A percentile compares a stretch with the other conserved stretches of the same genome.
Evolutionary conservation across 2,797 vertebrate genomes (phyloP).

Genomic region (Phoxinus dragarum): DNA sequence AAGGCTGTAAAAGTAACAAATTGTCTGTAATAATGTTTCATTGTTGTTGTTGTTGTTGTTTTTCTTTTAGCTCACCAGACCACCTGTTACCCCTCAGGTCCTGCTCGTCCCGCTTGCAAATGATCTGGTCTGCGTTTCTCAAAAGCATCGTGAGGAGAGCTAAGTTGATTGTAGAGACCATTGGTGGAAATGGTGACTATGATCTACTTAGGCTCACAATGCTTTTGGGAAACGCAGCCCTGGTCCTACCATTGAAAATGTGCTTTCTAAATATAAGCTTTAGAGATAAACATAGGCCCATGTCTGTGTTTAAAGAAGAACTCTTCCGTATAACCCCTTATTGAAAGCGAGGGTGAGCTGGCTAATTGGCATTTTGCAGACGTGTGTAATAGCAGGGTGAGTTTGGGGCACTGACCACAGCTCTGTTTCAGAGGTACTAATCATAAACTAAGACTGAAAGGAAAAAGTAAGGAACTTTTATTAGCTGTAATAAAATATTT

Average conservation of each 20-base stretch:
- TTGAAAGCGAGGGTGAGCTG: conserved; percentile 41
- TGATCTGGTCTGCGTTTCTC: neutral
- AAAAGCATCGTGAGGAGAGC: neutral
- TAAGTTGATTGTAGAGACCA: neutral
- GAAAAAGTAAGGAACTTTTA: conserved; percentile 58
- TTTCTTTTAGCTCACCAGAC: neutral
- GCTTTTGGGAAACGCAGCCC: neutral
- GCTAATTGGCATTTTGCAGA: conserved; percentile 45
- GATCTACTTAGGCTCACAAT: neutral
- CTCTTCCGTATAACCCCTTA: conserved; percentile 40
- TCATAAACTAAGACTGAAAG: conserved; percentile 53
- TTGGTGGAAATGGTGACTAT: neutral
- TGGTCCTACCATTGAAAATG: conserved; percentile 16
- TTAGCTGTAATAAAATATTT: conserved; percentile 62
- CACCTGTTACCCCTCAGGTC: too few relatives aligned
- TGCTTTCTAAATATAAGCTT: conserved; percentile 40
- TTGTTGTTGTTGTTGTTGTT: neutral
- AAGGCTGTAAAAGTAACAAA: conserved; percentile 1
- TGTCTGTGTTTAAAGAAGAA: conserved; percentile 52
- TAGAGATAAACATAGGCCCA: conserved; percentile 29
- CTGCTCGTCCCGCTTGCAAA: neutral
- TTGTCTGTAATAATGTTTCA: neutral
- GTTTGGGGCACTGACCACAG: conserved; percentile 55
- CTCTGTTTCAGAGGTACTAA: conserved; percentile 54
- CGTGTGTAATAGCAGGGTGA: conserved; percentile 63